These are phyloP conservation scores for Sphenodon punctatus DNA, from an alignment of 2,797 vertebrate species.

Conservation along the genomic window DNA sequence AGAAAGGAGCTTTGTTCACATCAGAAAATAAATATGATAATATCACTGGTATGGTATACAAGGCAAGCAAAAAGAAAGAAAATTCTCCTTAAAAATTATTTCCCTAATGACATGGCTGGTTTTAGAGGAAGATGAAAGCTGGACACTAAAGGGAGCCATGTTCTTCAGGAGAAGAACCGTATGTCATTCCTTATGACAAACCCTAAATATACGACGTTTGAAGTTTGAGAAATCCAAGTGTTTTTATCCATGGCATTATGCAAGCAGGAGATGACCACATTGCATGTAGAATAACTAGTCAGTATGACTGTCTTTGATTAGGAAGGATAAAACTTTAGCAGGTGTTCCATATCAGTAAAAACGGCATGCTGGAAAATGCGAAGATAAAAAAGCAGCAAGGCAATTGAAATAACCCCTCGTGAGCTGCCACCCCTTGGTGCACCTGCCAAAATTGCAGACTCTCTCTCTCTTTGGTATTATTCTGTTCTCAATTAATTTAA, in stretches of 20 bases:
- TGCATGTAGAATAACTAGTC: background rate
- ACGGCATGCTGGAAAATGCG: background rate
- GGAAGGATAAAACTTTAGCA: slow-evolving; percentile 15
- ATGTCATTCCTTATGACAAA: background rate
- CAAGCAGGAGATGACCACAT: background rate
- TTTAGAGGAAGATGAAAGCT: background rate
- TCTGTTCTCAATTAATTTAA: slow-evolving; percentile 24
- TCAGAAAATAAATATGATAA: no score
- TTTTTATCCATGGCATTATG: background rate
- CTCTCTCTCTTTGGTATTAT: slow-evolving; percentile 3
- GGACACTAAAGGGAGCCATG: background rate
- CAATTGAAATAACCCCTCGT: slow-evolving; percentile 7
- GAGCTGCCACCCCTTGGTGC: slow-evolving; percentile 3
- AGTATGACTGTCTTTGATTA: background rate
- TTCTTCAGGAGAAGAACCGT: background rate
- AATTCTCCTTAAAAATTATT: background rate
- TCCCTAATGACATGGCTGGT: background rate
- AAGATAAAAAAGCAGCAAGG: background rate
- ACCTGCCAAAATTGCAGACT: slow-evolving; percentile 14
- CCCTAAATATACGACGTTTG: background rate
- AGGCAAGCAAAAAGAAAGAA: no score
- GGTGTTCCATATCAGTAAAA: background rate
- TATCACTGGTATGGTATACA: no score
- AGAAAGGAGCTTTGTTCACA: no score
- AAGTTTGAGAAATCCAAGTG: background rate